A percentile compares a stretch with the other conserved stretches of the same genome.
These are phyloP conservation scores for Alethe castanea DNA, from an alignment of 2,113 vertebrate species.

Conservation along the genomic window DNA sequence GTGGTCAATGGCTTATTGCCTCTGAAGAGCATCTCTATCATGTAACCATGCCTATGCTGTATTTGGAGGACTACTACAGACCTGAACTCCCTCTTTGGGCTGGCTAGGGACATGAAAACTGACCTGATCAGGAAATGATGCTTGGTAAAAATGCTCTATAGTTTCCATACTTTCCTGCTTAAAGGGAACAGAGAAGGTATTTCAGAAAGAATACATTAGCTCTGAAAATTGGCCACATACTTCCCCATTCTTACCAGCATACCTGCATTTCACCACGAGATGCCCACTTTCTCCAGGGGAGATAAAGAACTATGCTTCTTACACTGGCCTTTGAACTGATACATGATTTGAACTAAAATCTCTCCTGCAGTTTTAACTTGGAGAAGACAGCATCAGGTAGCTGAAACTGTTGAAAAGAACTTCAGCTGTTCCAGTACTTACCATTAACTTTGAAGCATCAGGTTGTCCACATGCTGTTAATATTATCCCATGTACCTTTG, in stretches of 20 bases:
- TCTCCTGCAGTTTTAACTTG: background rate
- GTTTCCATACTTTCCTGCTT: background rate
- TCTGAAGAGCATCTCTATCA: background rate
- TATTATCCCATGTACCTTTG: rapidly evolving
- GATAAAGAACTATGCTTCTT: background rate
- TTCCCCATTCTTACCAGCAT: background rate
- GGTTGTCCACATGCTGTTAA: background rate
- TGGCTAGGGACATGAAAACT: background rate
- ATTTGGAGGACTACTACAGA: background rate
- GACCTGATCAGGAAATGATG: background rate
- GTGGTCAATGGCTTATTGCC: background rate
- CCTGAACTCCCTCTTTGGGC: background rate
- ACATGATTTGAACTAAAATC: background rate
- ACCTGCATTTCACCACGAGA: background rate
- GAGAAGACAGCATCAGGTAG: background rate
- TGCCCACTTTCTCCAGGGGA: background rate
- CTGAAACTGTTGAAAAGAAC: background rate
- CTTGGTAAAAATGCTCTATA: background rate
- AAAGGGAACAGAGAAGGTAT: background rate
- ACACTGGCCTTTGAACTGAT: background rate
- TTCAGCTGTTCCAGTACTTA: background rate
- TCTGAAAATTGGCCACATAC: background rate
- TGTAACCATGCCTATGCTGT: background rate
- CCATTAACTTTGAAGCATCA: background rate
- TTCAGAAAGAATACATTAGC: background rate